These are phyloP conservation scores for Drosophila pallidifrons DNA, from an alignment of 1,140 invertebrate genomes.

Conservation along the genomic window DNA sequence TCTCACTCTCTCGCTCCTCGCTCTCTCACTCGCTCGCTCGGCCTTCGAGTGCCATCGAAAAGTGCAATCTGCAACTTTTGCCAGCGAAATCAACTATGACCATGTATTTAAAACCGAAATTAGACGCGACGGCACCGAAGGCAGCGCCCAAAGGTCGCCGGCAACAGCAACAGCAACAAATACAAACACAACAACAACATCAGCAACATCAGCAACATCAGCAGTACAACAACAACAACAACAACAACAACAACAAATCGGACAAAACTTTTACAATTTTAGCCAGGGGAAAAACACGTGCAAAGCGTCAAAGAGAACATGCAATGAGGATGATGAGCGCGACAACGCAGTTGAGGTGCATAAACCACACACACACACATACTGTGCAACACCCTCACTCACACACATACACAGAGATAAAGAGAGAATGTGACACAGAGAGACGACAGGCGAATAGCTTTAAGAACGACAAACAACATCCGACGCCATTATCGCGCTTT, in stretches of 20 bases:
- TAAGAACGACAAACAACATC: constrained; percentile 66
- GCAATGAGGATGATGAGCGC: constrained; percentile 44
- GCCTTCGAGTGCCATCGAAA: constrained; percentile 28
- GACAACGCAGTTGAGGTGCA: constrained; percentile 40
- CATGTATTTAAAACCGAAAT: constrained; percentile 78
- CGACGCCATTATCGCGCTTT: constrained; percentile 47
- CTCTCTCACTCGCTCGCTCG: too few relatives aligned
- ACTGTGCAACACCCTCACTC: constrained; percentile 16
- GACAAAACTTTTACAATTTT: constrained; percentile 78
- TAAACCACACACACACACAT: constrained; percentile 19
- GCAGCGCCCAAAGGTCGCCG: constrained; percentile 61
- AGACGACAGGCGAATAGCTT: constrained; percentile 49
- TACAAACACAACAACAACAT: background rate
- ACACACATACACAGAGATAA: constrained; percentile 12
- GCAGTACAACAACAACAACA: background rate
- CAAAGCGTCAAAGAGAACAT: constrained; percentile 71
- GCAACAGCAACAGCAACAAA: constrained; percentile 13
- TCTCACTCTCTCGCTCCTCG: background rate
- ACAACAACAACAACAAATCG: too few relatives aligned
- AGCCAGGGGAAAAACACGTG: constrained; percentile 71
- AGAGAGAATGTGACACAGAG: background rate
- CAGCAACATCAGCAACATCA: background rate
- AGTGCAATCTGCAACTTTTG: constrained; percentile 69
- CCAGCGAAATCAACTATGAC: constrained; percentile 71
- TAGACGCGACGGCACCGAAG: constrained; percentile 68